Evolutionary conservation across 2,797 vertebrate genomes (phyloP).

Genomic region (Coregonus sp.): DNA sequence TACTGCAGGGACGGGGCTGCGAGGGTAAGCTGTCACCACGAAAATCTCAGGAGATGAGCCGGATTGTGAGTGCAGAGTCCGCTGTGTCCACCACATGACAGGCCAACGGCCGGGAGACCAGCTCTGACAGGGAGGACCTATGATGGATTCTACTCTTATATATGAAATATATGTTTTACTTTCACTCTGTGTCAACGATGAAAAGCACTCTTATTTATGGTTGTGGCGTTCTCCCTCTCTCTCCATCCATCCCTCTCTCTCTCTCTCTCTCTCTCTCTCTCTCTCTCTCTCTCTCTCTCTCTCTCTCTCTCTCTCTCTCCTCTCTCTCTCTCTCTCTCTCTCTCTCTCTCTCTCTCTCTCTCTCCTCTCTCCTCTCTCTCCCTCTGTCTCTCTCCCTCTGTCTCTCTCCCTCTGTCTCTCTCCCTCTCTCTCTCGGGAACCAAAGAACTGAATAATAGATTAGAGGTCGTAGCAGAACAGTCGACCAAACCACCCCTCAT

Average conservation of each 20-base stretch:
- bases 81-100: conserved; percentile 17
- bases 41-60: conserved; percentile 7
- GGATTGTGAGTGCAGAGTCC: conserved; percentile 1
- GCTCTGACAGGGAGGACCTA: neutral
- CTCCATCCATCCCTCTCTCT: no score
- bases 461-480: neutral
- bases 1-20: conserved; percentile 6
- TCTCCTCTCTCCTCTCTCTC: no score
- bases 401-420: no score
- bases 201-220: neutral
- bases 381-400: no score
- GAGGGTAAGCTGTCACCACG: conserved; percentile 15
- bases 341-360: no score
- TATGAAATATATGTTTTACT: conserved; percentile 5
- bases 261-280: no score
- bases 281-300: no score
- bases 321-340: no score
- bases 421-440: neutral
- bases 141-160: conserved; percentile 4
- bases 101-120: conserved; percentile 13
- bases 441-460: neutral
- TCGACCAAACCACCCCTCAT: neutral
- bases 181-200: conserved; percentile 2
- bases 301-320: no score
- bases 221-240: neutral